Base-by-base conservation (phyloP, 2,888 invertebrate species). In the Agrenia bidenticulata region DNA sequence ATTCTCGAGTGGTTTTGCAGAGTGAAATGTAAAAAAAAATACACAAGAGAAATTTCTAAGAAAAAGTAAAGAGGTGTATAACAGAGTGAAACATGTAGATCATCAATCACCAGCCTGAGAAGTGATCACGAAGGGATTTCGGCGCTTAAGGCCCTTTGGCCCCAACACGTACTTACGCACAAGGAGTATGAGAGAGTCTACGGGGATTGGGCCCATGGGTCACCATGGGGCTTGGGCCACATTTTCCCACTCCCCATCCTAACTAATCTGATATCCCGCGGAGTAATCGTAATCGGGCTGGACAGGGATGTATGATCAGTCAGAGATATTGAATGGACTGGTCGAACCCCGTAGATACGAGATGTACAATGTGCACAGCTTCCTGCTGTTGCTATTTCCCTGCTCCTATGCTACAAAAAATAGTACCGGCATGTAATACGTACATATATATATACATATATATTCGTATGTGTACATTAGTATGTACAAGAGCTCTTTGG, bases 301-400 rank as follows among this genome's bases (percentile, higher is more conserved):
- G 69, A 69, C 69, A 69, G 59, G 63, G 64, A 63, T 63, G 57
- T 66, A 66, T 63, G 65, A 63, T 57, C 62, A 62, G 53, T 45
- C 41, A 19, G 23, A 24, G 24, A 19, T 51, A 24, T 19, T 51
- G 51, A 51, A 51, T 51, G 21, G 51, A n/a, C n/a, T n/a, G n/a
- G n/a, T n/a, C n/a, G n/a, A 51, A 24, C 19, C 27, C 17, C 37
- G 32, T 32, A 53, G 41, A 50, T 39, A 61, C 41, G 61, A 60
- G 60, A 37, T 51, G 42, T 15, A 55, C 27, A 17, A 45, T 45
- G 17, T 19, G 5, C 45, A 45, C 4, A 45, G 15, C n/a, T 32
- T 51, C 23, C 41, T 51, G 50, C 39, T 39, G n/a, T n/a, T n/a
- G n/a, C n/a, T n/a, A n/a, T n/a, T n/a, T n/a, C n/a, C n/a, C n/a